phyloP scores from a whole-genome alignment of 2,797 vertebrate genomes.

The Petrocephalus sullivani region DNA sequence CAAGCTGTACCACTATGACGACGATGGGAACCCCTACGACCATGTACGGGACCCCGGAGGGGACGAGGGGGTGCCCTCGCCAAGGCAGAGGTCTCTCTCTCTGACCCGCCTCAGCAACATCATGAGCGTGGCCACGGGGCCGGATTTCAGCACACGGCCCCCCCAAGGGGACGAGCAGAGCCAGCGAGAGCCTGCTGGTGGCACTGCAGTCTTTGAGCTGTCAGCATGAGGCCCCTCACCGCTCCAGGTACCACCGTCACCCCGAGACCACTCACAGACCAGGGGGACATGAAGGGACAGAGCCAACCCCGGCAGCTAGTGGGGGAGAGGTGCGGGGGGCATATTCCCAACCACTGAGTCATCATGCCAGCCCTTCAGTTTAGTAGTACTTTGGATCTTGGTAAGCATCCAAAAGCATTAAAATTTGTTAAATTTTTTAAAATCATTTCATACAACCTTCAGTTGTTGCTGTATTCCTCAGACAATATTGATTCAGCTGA shows the following conservation, averaged over 20 bases:
- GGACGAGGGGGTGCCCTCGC: constrained; percentile 22
- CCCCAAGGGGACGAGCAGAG: not conserved
- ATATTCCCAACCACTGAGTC: not conserved
- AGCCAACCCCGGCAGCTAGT: not conserved
- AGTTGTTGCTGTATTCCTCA: not conserved
- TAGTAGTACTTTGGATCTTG: not conserved
- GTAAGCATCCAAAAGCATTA: not conserved
- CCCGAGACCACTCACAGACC: not conserved
- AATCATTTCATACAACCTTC: not conserved
- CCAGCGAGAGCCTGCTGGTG: not conserved
- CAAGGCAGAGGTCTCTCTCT: constrained; percentile 55
- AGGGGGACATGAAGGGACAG: not conserved
- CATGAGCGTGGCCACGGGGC: constrained; percentile 49
- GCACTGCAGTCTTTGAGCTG: not conserved
- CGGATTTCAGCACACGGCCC: constrained; percentile 27
- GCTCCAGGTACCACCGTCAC: not conserved
- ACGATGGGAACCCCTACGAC: constrained; percentile 26
- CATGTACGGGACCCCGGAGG: constrained; percentile 45
- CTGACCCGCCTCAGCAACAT: constrained; percentile 60
- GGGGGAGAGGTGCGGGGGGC: not conserved
- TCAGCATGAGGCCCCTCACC: not conserved
- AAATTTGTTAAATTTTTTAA: not conserved
- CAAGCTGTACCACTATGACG: constrained; percentile 66
- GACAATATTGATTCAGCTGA: not conserved
- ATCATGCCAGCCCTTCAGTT: not conserved